Evolutionary conservation across 2,797 vertebrate genomes (phyloP), one percentile per base, ranked within the genome.

Genomic region (Enteromius afrohamiltoni): DNA sequence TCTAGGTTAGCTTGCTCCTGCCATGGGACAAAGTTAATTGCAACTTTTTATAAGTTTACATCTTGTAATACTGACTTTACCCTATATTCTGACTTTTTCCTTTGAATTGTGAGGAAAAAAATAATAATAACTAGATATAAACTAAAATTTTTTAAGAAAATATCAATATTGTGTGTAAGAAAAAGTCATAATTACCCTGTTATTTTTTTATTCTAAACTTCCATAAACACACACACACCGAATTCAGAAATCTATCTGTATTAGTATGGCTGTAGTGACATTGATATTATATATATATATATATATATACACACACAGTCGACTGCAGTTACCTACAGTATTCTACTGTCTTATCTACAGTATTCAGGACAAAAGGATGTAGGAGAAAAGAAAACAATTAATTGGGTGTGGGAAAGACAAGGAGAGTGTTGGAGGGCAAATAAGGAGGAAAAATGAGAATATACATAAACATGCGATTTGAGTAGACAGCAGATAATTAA

Each of bases 401-500:
- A 47, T 45, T 77, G 21, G 75, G 23, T 58, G 21, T 31, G 1
- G 47, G n/a, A 34, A 9, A 21, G 3, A 70, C 37, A 76, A 45
- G 64, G 19, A 70, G 37, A 69, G 37, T 67, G 69, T 83, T 79
- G 45, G 80, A 42, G 82, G 26, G 80, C 51, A 76, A 83, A 88
- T 65, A 60, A 11, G 26, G 16, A 85, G 37, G 29, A 69, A 71
- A 26, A 55, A 45, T 3, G 40, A 19, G 37, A 26, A 80, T 37
- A 65, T 87, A 88, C 88, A 77, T 91, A 89, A 92, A 91, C 85
- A 91, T 88, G 86, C 78, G 69, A 88, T 85, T 75, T 87, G 85
- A 88, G 89, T 67, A 87, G 67, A 86, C 79, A 83, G 83, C 82
- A 78, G 79, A 88, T 90, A 91, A 92, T 91, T 91, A 89, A 71